A percentile compares a stretch with the other conserved stretches of the same genome.
Conservation (phyloP, 2,797 vertebrate species). For the Poecilia gillii region DNA sequence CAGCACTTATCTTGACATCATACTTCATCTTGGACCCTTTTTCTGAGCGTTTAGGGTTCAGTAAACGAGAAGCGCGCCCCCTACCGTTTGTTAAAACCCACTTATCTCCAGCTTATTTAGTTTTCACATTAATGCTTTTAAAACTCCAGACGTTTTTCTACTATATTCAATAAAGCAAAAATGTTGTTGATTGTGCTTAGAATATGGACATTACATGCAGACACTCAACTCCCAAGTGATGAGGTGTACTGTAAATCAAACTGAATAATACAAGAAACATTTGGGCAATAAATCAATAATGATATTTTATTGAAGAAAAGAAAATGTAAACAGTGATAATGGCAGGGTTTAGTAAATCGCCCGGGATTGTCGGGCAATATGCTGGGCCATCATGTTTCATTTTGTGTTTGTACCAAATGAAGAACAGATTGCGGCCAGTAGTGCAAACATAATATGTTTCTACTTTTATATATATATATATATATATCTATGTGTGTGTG, state of each 20-base stretch:
- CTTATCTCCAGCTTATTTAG: background rate
- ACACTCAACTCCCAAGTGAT: background rate
- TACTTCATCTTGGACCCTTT: background rate
- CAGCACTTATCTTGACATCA: background rate
- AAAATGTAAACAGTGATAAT: background rate
- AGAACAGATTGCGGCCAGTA: background rate
- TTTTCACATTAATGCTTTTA: background rate
- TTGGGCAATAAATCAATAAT: background rate
- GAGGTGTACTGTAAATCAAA: background rate
- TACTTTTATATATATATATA: background rate
- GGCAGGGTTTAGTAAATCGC: background rate
- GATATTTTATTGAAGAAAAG: background rate
- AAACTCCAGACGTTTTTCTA: background rate
- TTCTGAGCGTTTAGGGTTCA: too few species aligned
- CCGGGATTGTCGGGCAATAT: background rate
- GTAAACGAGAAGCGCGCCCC: background rate
- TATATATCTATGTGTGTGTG: too few species aligned
- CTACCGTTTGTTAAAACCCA: background rate
- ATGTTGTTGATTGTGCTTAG: background rate
- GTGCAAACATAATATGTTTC: background rate
- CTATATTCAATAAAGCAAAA: background rate
- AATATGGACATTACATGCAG: background rate
- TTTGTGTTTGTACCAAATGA: background rate
- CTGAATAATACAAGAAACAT: background rate
- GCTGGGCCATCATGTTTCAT: background rate